These are phyloP conservation scores for Onychostoma macrolepis DNA, from an alignment of 2,113 vertebrate species.

Conservation along the genomic window DNA sequence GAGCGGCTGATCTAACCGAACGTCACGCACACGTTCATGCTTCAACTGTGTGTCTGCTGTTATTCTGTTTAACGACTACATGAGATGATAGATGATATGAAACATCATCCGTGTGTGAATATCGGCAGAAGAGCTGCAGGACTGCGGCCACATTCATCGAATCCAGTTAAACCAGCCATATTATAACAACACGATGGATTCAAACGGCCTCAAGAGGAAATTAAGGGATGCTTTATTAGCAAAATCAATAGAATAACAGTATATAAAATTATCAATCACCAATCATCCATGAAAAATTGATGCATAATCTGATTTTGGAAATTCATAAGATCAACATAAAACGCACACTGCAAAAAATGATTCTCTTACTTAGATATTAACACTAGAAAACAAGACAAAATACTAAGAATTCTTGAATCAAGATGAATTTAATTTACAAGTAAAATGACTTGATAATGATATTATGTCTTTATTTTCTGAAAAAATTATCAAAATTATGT, in stretches of 20 bases:
- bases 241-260: no score
- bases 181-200: neutral
- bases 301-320: neutral
- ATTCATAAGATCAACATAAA: neutral
- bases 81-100: slow-evolving; percentile 26
- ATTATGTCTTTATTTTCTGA: no score
- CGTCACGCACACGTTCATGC: slow-evolving; percentile 43
- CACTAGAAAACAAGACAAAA: no score
- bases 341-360: no score
- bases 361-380: no score
- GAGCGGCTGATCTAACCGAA: slow-evolving; percentile 61
- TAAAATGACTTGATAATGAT: no score
- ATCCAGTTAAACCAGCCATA: neutral
- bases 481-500: no score
- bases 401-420: no score
- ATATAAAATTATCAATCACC: neutral
- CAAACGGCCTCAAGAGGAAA: neutral
- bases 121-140: neutral
- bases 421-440: no score
- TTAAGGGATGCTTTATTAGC: neutral
- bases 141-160: neutral
- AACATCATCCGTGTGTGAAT: neutral
- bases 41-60: slow-evolving; percentile 23
- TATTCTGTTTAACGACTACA: slow-evolving; percentile 37
- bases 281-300: neutral